Evolutionary conservation across 2,113 vertebrate species (phyloP).

Genomic region (Pseudopipra pipra): DNA sequence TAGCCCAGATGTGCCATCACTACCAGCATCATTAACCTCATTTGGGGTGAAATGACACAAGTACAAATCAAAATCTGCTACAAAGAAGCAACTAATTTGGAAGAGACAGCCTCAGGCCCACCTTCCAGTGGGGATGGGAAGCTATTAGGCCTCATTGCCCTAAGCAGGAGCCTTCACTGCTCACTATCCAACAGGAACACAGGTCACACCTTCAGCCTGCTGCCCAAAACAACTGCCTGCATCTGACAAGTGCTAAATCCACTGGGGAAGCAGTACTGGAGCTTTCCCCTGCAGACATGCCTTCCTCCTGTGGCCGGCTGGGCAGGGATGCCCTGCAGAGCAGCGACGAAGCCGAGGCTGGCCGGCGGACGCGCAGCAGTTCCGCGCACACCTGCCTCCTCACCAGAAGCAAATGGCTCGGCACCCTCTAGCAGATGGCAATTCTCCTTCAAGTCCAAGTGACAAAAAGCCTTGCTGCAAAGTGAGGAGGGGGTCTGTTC

Average conservation of each 20-base stretch:
- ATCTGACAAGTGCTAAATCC: not conserved
- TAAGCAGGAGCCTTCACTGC: not conserved
- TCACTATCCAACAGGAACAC: not conserved
- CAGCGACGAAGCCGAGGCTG: not conserved
- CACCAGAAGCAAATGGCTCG: slow-evolving; percentile 1
- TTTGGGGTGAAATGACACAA: not conserved
- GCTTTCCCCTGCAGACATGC: not conserved
- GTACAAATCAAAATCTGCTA: slow-evolving; percentile 13
- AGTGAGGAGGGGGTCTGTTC: not conserved
- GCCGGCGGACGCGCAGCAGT: not conserved
- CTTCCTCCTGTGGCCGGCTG: not conserved
- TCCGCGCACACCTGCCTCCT: slow-evolving; percentile 20
- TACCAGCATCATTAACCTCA: slow-evolving; percentile 43
- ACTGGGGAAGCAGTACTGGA: not conserved
- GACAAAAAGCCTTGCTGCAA: slow-evolving; percentile 1
- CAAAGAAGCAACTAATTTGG: slow-evolving; percentile 30
- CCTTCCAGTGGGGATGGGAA: not conserved
- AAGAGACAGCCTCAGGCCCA: not conserved
- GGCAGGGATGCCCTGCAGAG: not conserved
- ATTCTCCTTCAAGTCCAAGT: slow-evolving; percentile 41
- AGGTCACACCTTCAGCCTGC: not conserved
- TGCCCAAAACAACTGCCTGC: not conserved
- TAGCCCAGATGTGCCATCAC: slow-evolving; percentile 22
- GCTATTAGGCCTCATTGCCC: not conserved
- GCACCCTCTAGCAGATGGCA: slow-evolving; percentile 23